phyloP scores from a whole-genome alignment of 1,140 invertebrate species.

The Panagrolaimus sp. region DNA sequence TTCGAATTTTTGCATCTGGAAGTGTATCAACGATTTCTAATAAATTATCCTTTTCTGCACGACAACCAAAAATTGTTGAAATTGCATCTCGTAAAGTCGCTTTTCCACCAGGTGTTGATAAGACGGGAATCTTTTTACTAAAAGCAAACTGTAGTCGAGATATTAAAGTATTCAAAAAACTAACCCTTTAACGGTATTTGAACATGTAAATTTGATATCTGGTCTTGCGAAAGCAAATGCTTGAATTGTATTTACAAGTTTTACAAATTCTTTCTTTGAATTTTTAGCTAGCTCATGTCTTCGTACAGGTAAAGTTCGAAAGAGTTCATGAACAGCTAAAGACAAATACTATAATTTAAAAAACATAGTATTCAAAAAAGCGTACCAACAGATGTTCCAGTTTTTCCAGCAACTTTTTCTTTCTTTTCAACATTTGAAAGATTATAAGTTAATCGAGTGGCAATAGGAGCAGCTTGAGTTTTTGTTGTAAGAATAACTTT shows the following conservation, averaged over 20 bases:
- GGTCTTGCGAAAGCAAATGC: slow-evolving; percentile 81
- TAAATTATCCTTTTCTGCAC: slow-evolving; percentile 12
- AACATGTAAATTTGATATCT: slow-evolving; percentile 73
- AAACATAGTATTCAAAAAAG: too few relatives aligned
- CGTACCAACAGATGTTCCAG: slow-evolving; percentile 92
- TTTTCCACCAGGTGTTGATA: slow-evolving; percentile 21
- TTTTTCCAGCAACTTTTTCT: slow-evolving; percentile 67
- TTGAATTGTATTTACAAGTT: slow-evolving; percentile 80
- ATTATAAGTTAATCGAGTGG: slow-evolving; percentile 73
- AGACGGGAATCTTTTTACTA: slow-evolving; percentile 26
- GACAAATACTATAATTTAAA: too few relatives aligned
- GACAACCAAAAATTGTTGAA: slow-evolving; percentile 28
- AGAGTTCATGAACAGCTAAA: slow-evolving; percentile 77
- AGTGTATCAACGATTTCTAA: slow-evolving; percentile 23
- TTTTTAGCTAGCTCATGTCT: slow-evolving; percentile 84
- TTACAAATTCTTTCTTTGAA: slow-evolving; percentile 81
- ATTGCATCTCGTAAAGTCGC: slow-evolving; percentile 25
- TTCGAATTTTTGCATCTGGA: slow-evolving; percentile 11
- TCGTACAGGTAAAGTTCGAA: slow-evolving; percentile 80
- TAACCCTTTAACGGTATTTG: slow-evolving; percentile 69
- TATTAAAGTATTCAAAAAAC: slow-evolving; percentile 11
- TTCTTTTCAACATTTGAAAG: slow-evolving; percentile 68
- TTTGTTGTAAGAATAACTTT: slow-evolving; percentile 73
- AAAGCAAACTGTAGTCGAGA: neutral
- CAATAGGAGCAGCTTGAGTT: slow-evolving; percentile 58